Conservation (phyloP, 2,113 vertebrate species). For the Oreochromis tanganicae region DNA sequence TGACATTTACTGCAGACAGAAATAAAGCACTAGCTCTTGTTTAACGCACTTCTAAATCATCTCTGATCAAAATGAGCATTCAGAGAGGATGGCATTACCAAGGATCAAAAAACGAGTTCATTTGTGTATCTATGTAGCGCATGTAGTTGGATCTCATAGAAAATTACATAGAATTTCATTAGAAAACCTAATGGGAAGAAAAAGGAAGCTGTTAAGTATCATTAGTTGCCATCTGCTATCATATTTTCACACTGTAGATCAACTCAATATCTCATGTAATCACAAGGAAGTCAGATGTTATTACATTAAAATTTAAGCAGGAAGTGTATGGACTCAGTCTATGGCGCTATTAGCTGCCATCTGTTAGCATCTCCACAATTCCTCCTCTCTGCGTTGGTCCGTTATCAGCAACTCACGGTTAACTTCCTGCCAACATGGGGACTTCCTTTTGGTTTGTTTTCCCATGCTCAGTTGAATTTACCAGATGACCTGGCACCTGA, state of each 20-base stretch:
- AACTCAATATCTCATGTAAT: constrained; percentile 48
- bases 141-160: background rate
- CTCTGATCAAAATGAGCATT: background rate
- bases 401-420: background rate
- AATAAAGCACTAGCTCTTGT: background rate
- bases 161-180: background rate
- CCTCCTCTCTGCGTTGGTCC: background rate
- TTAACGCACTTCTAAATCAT: background rate
- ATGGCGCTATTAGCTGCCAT: constrained; percentile 44
- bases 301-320: constrained; percentile 49
- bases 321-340: constrained; percentile 39
- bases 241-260: constrained; percentile 10
- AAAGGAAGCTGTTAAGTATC: constrained; percentile 21
- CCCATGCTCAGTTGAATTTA: constrained; percentile 20
- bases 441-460: constrained; percentile 27
- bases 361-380: constrained; percentile 36
- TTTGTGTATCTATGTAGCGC: background rate
- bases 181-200: constrained; percentile 6
- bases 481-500: constrained; percentile 22
- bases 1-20: background rate
- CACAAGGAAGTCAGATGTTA: constrained; percentile 51
- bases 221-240: constrained; percentile 53
- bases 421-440: constrained; percentile 29
- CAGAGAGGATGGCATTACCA: background rate
- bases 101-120: background rate